Evolutionary conservation across 2,113 vertebrate genomes (phyloP).

Genomic region (Prionailurus viverrinus): DNA sequence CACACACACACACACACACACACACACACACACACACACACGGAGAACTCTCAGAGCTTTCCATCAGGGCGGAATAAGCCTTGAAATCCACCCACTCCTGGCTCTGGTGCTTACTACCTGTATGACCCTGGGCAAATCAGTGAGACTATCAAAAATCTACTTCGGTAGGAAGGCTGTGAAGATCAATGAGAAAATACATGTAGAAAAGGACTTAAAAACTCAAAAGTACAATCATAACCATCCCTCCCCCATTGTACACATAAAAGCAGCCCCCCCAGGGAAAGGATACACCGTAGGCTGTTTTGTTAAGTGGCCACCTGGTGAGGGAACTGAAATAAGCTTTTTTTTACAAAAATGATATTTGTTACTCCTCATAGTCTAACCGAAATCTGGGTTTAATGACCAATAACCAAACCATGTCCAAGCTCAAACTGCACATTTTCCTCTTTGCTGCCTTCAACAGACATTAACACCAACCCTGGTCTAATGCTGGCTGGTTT

Average conservation of each 20-base stretch:
- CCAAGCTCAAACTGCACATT: background rate
- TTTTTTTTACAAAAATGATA: background rate
- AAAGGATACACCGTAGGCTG: background rate
- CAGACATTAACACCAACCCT: background rate
- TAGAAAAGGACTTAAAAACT: background rate
- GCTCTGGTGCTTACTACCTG: background rate
- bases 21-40: background rate
- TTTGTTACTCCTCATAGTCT: background rate
- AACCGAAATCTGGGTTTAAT: conserved; percentile 10
- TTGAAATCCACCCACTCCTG: background rate
- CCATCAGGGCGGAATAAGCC: background rate
- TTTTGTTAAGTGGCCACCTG: background rate
- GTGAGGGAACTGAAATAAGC: background rate
- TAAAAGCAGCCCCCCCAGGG: background rate
- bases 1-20: background rate
- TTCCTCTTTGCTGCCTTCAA: background rate
- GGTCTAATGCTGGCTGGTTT: background rate
- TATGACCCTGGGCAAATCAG: background rate
- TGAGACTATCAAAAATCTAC: background rate
- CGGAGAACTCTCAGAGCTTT: background rate
- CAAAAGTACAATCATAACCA: background rate
- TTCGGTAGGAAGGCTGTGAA: background rate
- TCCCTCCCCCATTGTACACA: background rate
- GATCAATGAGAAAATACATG: background rate
- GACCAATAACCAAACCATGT: background rate